phyloP scores from a whole-genome alignment of 2,797 vertebrate genomes.

The Nasua narica region DNA sequence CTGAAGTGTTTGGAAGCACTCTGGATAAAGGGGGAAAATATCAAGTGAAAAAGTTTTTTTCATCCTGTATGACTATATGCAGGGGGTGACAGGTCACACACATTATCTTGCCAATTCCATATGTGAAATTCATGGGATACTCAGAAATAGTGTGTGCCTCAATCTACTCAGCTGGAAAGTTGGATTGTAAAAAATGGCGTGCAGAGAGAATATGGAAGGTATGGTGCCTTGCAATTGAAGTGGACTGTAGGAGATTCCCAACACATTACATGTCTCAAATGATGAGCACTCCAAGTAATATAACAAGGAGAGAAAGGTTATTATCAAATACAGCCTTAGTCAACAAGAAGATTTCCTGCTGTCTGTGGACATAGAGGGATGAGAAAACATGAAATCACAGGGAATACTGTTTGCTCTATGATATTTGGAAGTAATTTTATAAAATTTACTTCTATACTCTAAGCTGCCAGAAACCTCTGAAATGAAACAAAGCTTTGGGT shows the following conservation, averaged over 20 bases:
- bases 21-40: not conserved
- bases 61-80: not conserved
- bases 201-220: constrained; percentile 23
- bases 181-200: constrained; percentile 50
- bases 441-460: constrained; percentile 59
- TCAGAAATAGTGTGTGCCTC: constrained; percentile 36
- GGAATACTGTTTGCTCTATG: constrained; percentile 49
- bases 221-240: constrained; percentile 63
- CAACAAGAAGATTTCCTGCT: constrained; percentile 56
- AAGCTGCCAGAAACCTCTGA: constrained; percentile 43
- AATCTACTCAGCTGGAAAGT: constrained; percentile 64
- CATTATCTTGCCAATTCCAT: constrained; percentile 54
- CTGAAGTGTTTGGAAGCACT: not conserved
- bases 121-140: constrained; percentile 45
- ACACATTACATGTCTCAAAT: constrained; percentile 48
- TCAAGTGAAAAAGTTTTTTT: not conserved
- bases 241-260: constrained; percentile 48
- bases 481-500: constrained; percentile 30
- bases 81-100: not conserved
- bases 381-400: constrained; percentile 58
- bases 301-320: constrained; percentile 60
- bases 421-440: constrained; percentile 71
- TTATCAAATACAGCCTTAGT: constrained; percentile 49
- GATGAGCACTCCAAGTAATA: constrained; percentile 50
- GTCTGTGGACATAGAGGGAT: constrained; percentile 34